These are phyloP conservation scores for Haemorhous mexicanus DNA, from an alignment of 2,113 vertebrate genomes.

Conservation along the genomic window DNA sequence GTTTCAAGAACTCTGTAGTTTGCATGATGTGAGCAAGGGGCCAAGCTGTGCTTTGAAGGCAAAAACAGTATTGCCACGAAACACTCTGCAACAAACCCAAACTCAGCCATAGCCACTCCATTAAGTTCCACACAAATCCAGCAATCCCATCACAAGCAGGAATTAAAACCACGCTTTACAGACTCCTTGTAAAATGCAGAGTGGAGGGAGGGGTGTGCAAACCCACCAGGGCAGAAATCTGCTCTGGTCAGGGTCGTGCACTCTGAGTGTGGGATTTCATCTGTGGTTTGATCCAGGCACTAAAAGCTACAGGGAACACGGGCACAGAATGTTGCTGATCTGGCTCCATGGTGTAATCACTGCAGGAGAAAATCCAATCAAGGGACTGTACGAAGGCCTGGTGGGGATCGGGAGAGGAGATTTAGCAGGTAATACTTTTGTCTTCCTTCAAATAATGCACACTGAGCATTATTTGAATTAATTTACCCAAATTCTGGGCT, in stretches of 20 bases:
- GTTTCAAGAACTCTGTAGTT: background rate
- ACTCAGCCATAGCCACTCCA: background rate
- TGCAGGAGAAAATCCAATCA: slow-evolving; percentile 84
- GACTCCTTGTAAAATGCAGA: background rate
- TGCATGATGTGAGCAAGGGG: background rate
- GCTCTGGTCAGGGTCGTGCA: fast-evolving
- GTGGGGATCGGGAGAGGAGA: slow-evolving; percentile 81
- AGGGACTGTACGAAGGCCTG: slow-evolving; percentile 85
- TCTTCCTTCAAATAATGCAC: background rate
- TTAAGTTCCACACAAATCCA: background rate
- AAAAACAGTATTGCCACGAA: background rate
- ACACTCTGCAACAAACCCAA: background rate
- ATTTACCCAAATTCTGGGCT: background rate
- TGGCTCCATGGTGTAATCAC: slow-evolving; percentile 83
- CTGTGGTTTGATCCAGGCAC: slow-evolving; percentile 68
- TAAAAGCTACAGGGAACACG: slow-evolving; percentile 88
- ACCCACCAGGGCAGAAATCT: background rate
- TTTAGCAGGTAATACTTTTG: slow-evolving; percentile 80
- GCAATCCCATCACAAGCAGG: background rate
- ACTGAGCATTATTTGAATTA: background rate
- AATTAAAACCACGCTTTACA: background rate
- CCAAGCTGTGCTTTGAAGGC: background rate
- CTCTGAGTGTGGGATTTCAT: background rate
- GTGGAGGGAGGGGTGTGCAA: background rate
- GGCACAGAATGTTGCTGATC: slow-evolving; percentile 88